Conservation (phyloP, 2,888 invertebrate genomes). For the Caenorhabditis sinica region DNA sequence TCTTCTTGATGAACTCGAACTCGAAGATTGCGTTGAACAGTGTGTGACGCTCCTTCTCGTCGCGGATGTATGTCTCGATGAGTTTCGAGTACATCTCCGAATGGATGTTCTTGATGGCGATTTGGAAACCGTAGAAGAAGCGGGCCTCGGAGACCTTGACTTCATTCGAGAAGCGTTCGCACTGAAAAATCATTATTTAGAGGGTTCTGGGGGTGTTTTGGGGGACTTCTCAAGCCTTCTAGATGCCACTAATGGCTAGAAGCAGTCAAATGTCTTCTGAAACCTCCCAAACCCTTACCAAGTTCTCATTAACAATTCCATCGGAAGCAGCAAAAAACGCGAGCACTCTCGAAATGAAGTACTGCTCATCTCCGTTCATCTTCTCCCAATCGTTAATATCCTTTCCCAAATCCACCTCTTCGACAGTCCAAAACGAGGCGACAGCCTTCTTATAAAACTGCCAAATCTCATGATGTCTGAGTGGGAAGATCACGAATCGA, state of each 20-base stretch:
- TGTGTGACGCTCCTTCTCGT: conserved; percentile 87
- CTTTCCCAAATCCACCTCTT: conserved; percentile 88
- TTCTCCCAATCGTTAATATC: conserved; percentile 92
- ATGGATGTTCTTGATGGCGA: conserved; percentile 98
- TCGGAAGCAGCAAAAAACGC: conserved; percentile 99
- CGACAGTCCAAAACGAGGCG: conserved; percentile 99
- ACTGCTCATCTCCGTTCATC: conserved; percentile 91
- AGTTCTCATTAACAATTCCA: conserved; percentile 99
- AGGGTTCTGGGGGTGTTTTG: background rate
- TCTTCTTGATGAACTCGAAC: conserved; percentile 95
- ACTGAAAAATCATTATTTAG: conserved; percentile 81
- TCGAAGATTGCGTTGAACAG: conserved; percentile 98
- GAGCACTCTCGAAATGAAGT: conserved; percentile 96
- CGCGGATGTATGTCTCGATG: conserved; percentile 96
- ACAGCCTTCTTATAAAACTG: conserved; percentile 96
- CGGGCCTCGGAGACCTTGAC: conserved; percentile 97
- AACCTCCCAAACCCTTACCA: conserved; percentile 86
- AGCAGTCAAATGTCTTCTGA: too few species aligned
- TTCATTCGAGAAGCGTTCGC: conserved; percentile 97
- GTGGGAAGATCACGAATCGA: conserved; percentile 81
- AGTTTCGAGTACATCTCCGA: conserved; percentile 99
- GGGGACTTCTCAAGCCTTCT: too few species aligned
- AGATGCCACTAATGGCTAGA: too few species aligned
- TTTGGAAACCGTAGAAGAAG: conserved; percentile 98
- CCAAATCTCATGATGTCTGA: conserved; percentile 97